Base-by-base conservation (phyloP, 1,140 invertebrate species). In the Drosophila orosa region DNA sequence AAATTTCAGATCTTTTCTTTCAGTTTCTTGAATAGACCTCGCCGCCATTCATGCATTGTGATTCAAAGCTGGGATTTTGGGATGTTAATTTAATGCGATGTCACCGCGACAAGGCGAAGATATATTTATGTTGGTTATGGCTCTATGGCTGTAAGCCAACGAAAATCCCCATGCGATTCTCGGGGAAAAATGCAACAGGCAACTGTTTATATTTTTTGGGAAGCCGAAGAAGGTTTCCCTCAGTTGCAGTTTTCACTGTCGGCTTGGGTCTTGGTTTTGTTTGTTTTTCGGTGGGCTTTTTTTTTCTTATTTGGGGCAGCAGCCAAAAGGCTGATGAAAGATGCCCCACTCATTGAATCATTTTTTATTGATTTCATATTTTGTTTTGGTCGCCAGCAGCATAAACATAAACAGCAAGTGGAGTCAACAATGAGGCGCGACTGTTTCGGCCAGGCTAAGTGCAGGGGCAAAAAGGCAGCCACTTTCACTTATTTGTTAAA, bases 401-500 rank as follows among this genome's bases (percentile, higher is more conserved):
- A 80, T 81, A 65, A 80, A 80, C 71, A 76, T 83, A 82, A 83
- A 83, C 80, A 85, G 76, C 68, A 55, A 75, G 39, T 31, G 50
- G 44, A 54, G 75, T 80, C 83, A 89, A 87, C 80, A 87, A 89
- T 89, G 65, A 89, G 80, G 58, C 39, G 60, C 61, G 68, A 78
- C 80, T 84, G 80, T 83, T 56, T 69, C 40, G 50, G 27, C 59
- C 52, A 77, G 74, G 74, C 65, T 79, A 87, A 89, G 84, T 87
- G 83, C 79, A 86, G 74, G 81, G 81, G 76, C 81, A 75, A 56
- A 80, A 73, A 74, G 66, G 79, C 58, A 76, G 78, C 77, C 80
- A 80, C 78, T 80, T 91, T 90, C 78, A 81, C 74, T 77, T 84
- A 80, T 86, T 90, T 90, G 86, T 90, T 90, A 90, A 90, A 90